Evolutionary conservation across 2,888 invertebrate species (phyloP), one percentile per base, ranked within the genome.

Genomic region (Microlaimidae sp.): DNA sequence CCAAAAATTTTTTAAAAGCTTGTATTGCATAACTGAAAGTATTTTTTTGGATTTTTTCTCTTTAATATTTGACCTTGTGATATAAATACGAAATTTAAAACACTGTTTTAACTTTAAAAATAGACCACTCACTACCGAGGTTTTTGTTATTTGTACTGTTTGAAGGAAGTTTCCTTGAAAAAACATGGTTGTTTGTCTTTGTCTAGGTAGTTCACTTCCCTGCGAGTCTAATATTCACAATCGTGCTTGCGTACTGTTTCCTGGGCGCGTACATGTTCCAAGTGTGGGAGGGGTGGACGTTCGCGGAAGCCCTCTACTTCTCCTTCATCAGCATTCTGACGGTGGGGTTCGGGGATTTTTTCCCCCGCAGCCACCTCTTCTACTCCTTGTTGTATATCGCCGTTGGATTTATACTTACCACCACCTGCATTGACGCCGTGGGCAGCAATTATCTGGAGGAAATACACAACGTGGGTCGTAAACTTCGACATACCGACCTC

Each of bases 391-490:
- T n/a, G n/a, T n/a, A n/a, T n/a, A n/a, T n/a, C n/a, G n/a, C n/a
- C n/a, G 65, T 64, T 5, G 67, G 67, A 4, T 63, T 67, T 2
- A 63, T 65, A 46, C 58, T 67, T 5, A 63, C 67, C 1, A 67
- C 67, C 1, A 66, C 65, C 66, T 66, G 64, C 40, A 63, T 64
- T 65, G 67, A 67, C 51, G 64, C 66, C 4, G 65, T 67, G 2
- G 66, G 66, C 1, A 53, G 67, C 43, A 66, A 67, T 66, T 66
- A 66, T 49, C 57, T 66, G 53, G 61, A 64, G 55, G 67, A 67
- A 46, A 67, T 67, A 41, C 67, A 67, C 53, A 67, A 65, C 49
- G 53, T 67, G 56, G 67, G 67, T 17, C 52, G 67, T 17, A 66
- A 67, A 48, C 56, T 67, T 17, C 65, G 64, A 51, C 62, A 64